Conservation (phyloP, 2,797 vertebrate genomes). For the Gymnothorax javanicus region DNA sequence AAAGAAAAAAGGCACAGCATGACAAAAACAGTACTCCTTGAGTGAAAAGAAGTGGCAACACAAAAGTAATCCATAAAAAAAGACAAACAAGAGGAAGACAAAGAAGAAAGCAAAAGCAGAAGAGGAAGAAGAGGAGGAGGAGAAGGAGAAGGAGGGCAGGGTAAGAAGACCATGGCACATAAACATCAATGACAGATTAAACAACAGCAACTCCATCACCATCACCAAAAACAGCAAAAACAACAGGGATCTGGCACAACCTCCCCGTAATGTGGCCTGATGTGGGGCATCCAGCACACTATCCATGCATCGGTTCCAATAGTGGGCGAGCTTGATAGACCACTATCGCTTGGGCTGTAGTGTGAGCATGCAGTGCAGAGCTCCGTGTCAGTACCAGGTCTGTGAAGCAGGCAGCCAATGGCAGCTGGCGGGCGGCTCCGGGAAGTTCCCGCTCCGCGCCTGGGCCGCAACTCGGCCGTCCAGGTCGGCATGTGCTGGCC, state of each 20-base stretch:
- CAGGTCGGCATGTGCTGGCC: constrained; percentile 43
- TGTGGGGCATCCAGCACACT: constrained; percentile 88
- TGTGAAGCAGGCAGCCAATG: constrained; percentile 61
- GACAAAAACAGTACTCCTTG: constrained; percentile 51
- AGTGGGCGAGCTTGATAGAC: constrained; percentile 67
- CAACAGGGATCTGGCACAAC: constrained; percentile 75
- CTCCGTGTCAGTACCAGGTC: constrained; percentile 64
- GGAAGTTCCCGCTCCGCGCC: constrained; percentile 59
- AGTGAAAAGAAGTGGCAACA: constrained; percentile 49
- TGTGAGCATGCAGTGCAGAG: constrained; percentile 77
- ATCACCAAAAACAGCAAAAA: constrained; percentile 63
- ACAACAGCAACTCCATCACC: constrained; percentile 70
- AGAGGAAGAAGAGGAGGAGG: constrained; percentile 49
- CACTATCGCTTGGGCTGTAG: constrained; percentile 59
- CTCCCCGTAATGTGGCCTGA: constrained; percentile 85
- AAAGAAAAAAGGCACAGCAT: constrained; percentile 43
- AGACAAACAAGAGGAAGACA: constrained; percentile 43
- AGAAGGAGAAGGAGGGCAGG: background rate
- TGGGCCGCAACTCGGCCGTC: constrained; percentile 40
- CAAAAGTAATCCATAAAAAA: constrained; percentile 55
- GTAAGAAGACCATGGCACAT: constrained; percentile 5
- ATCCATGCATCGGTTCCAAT: constrained; percentile 83
- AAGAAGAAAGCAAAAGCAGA: too few relatives aligned
- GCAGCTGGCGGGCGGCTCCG: constrained; percentile 61
- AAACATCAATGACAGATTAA: constrained; percentile 37